Percentiles rank a stretch among this genome's conserved stretches.
Evolutionary conservation across 2,797 vertebrate genomes (phyloP).

Genomic region (Hyperoplus lanceolatus): DNA sequence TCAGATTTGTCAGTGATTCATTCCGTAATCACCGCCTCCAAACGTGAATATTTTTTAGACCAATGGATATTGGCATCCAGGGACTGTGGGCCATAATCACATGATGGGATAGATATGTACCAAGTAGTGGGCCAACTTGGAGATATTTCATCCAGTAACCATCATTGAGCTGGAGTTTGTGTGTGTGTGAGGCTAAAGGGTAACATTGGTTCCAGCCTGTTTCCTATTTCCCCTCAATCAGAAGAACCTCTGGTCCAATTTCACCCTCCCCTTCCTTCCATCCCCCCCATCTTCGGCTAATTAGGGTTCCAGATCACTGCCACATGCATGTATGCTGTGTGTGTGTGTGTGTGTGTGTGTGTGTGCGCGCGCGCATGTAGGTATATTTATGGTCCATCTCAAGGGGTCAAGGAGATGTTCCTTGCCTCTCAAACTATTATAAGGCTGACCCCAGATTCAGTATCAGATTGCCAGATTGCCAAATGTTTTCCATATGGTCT

Average conservation of each 20-base stretch:
- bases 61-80: slow-evolving; percentile 48
- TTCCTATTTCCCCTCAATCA: slow-evolving; percentile 84
- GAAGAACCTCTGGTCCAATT: slow-evolving; percentile 75
- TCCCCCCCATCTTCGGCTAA: slow-evolving; percentile 68
- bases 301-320: slow-evolving; percentile 80
- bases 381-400: slow-evolving; percentile 62
- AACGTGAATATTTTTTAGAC: slow-evolving; percentile 33
- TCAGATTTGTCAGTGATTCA: slow-evolving; percentile 57
- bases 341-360: slow-evolving; percentile 40
- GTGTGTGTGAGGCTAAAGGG: slow-evolving; percentile 53
- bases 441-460: slow-evolving; percentile 70
- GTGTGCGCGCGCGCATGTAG: slow-evolving; percentile 24
- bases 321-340: slow-evolving; percentile 70
- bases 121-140: slow-evolving; percentile 41
- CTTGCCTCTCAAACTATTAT: slow-evolving; percentile 61
- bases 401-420: slow-evolving; percentile 75
- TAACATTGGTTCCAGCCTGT: slow-evolving; percentile 72
- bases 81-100: slow-evolving; percentile 53
- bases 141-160: slow-evolving; percentile 58
- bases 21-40: slow-evolving; percentile 45
- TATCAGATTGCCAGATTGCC: slow-evolving; percentile 73
- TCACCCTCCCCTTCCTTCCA: slow-evolving; percentile 65
- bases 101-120: slow-evolving; percentile 42
- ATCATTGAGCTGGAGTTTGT: slow-evolving; percentile 19
- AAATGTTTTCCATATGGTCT: slow-evolving; percentile 73